Evolutionary conservation across 2,113 vertebrate genomes (phyloP).

Genomic region (Ictalurus punctatus): DNA sequence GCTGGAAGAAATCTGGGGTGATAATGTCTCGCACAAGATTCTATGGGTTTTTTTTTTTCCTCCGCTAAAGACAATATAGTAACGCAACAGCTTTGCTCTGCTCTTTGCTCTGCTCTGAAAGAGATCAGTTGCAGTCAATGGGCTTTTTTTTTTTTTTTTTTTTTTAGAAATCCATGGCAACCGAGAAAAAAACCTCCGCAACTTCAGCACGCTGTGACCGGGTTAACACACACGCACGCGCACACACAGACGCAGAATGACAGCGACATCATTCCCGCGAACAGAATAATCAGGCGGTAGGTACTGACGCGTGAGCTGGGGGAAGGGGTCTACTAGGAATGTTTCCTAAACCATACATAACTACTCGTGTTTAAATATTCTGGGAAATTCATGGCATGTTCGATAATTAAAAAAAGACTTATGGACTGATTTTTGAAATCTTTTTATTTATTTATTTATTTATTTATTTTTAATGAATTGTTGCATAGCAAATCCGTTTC

Average conservation of each 20-base stretch:
- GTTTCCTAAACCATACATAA: not conserved
- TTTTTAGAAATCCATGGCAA: constrained; percentile 72
- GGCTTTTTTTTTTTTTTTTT: constrained; percentile 58
- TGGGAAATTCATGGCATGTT: not conserved
- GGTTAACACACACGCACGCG: constrained; percentile 63
- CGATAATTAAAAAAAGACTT: not conserved
- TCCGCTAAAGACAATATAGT: constrained; percentile 51
- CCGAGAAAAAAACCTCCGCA: constrained; percentile 64
- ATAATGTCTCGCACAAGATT: constrained; percentile 52
- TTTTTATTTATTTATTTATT: too few relatives aligned
- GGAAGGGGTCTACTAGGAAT: not conserved
- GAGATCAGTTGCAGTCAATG: constrained; percentile 70
- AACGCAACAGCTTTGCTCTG: constrained; percentile 27
- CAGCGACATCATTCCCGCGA: constrained; percentile 65
- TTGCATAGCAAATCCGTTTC: not conserved
- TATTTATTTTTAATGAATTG: too few relatives aligned
- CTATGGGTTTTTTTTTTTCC: constrained; percentile 42
- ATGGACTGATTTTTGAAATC: too few relatives aligned
- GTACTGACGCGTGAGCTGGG: constrained; percentile 52
- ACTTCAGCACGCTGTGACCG: constrained; percentile 72
- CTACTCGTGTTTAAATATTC: not conserved
- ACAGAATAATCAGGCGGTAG: constrained; percentile 38
- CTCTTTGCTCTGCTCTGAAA: constrained; percentile 67
- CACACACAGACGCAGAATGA: constrained; percentile 56
- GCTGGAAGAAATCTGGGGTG: constrained; percentile 45